Evolutionary conservation across 2,888 invertebrate species (phyloP), one percentile per base, ranked within the genome.

Genomic region (Drosophila conformis): DNA sequence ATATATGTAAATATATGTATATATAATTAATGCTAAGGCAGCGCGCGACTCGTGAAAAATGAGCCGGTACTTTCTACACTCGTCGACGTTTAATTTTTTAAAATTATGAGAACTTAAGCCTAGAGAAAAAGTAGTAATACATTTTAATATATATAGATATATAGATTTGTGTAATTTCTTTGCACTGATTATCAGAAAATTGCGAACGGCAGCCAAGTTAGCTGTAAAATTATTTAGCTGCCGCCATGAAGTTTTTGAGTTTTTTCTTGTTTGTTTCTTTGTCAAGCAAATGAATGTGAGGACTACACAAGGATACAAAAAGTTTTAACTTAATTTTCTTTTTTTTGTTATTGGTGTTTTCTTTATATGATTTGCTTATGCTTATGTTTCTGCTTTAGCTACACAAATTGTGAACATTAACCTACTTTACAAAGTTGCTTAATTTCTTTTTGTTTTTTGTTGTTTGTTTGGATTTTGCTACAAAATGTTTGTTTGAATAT

Each of bases 171-270:
- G 75, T 83, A 69, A 62, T 46, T 75, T 77, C 80, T 83, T 88
- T 83, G 80, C 83, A 85, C 80, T 86, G 88, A 86, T 85, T 86
- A 85, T 87, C 83, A 77, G 81, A 87, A 73, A 71, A 73, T 73
- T 59, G 56, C 73, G 52, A 53, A 63, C 73, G 79, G 69, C 83
- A 76, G 63, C 52, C 70, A 49, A 59, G 54, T 57, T 27, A 48
- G 27, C 40, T 68, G 46, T 65, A 67, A 67, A 70, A 66, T 52
- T 77, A 53, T 61, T 27, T 48, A 63, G 61, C 65, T 81, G 76
- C 72, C 83, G 82, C 60, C 70, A 70, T 73, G 79, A 86, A 86
- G 76, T 69, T 66, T 27, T 40, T n/a, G n/a, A 56, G 31, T 59
- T 46, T 25, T 36, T 38, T 60, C 36, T 61, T 65, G 10, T 52